Conservation (phyloP, 2,888 invertebrate species). For the Byasa hedistus region DNA sequence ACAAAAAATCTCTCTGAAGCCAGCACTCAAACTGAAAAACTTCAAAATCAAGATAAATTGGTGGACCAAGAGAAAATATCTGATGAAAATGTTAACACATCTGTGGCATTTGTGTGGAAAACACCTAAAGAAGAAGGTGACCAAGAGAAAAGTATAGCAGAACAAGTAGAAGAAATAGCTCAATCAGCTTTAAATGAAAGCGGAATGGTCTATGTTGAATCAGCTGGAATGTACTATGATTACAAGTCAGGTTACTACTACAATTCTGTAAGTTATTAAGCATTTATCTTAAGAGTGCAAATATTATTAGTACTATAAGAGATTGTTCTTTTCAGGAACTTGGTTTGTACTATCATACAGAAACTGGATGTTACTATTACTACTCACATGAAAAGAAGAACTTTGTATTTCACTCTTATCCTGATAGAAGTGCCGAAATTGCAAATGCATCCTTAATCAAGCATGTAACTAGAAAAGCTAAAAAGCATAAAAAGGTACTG, state of each 20-base stretch:
- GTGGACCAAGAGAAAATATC: conserved; percentile 12
- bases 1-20: neutral
- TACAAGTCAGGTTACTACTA: conserved; percentile 94
- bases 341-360: conserved; percentile 93
- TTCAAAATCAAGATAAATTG: neutral
- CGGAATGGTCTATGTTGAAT: conserved; percentile 92
- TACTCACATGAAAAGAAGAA: conserved; percentile 87
- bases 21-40: conserved; percentile 44
- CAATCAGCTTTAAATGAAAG: conserved; percentile 85
- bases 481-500: conserved; percentile 56
- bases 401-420: conserved; percentile 91
- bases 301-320: neutral
- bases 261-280: conserved; percentile 84
- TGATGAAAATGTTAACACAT: conserved; percentile 9
- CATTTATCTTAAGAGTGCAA: neutral
- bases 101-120: conserved; percentile 48
- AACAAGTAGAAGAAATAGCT: conserved; percentile 88
- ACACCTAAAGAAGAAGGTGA: conserved; percentile 43
- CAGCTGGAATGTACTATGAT: conserved; percentile 93
- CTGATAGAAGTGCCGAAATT: conserved; percentile 64
- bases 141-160: conserved; percentile 78
- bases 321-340: conserved; percentile 82
- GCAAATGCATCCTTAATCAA: conserved; percentile 49
- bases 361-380: conserved; percentile 89
- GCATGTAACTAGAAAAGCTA: conserved; percentile 60